Evolutionary conservation across 2,797 vertebrate genomes (phyloP).

Genomic region (Macropodus opercularis): DNA sequence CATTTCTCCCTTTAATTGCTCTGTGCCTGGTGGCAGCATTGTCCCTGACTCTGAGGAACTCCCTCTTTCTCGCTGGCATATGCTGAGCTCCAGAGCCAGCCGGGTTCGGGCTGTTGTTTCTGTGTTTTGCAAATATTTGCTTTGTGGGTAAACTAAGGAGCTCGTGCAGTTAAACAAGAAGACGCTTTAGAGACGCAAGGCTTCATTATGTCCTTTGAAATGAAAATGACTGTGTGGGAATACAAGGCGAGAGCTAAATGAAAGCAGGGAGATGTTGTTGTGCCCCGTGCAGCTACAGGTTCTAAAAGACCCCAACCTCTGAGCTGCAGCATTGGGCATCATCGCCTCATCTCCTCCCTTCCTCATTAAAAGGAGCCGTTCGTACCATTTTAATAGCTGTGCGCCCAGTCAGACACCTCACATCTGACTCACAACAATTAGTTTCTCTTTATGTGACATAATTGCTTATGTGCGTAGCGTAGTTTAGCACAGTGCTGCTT

Average conservation of each 20-base stretch:
- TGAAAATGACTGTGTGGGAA: slow-evolving; percentile 12
- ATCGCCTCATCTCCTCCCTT: slow-evolving; percentile 21
- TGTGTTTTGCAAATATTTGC: slow-evolving; percentile 21
- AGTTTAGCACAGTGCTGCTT: slow-evolving; percentile 5
- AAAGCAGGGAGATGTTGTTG: no score
- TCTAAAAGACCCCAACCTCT: slow-evolving; percentile 58
- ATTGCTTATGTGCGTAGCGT: slow-evolving; percentile 21
- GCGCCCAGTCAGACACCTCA: slow-evolving; percentile 9
- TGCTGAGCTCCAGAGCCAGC: background rate
- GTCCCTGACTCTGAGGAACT: slow-evolving; percentile 13
- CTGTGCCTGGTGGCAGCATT: slow-evolving; percentile 29
- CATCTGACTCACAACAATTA: slow-evolving; percentile 58
- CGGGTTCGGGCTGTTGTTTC: background rate
- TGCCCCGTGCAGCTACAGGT: slow-evolving; percentile 42
- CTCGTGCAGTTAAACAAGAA: slow-evolving; percentile 10
- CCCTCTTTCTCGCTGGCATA: background rate
- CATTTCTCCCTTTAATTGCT: slow-evolving; percentile 53
- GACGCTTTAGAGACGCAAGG: background rate
- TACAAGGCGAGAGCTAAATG: slow-evolving; percentile 9
- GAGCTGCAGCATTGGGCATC: slow-evolving; percentile 47
- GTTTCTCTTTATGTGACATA: slow-evolving; percentile 31
- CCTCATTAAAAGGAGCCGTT: slow-evolving; percentile 58
- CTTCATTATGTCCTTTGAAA: background rate
- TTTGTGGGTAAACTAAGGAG: slow-evolving; percentile 5
- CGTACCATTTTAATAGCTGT: slow-evolving; percentile 57